phyloP scores from a whole-genome alignment of 2,113 vertebrate species.

The Sebastes schlegelii region DNA sequence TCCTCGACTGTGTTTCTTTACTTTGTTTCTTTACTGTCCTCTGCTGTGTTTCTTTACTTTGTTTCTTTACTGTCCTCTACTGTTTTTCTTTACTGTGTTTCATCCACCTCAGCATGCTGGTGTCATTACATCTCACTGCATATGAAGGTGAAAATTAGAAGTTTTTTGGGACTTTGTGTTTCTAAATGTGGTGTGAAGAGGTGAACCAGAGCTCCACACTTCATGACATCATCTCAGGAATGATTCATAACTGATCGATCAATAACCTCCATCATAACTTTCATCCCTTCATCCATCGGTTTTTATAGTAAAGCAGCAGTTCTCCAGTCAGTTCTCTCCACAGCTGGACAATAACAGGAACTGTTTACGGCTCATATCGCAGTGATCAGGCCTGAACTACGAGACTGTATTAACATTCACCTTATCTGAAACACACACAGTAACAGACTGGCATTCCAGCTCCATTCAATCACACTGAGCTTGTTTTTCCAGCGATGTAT shows the following conservation, averaged over 20 bases:
- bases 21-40: neutral
- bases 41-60: neutral
- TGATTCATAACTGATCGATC: neutral
- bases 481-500: constrained; percentile 27
- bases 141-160: neutral
- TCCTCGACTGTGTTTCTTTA: too few relatives aligned
- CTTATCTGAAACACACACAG: constrained; percentile 49
- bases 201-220: neutral
- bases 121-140: too few relatives aligned
- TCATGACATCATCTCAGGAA: neutral
- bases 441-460: constrained; percentile 31
- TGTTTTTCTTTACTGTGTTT: too few relatives aligned
- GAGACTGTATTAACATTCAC: constrained; percentile 5
- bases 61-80: too few relatives aligned
- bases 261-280: neutral
- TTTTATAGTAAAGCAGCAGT: neutral
- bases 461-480: constrained; percentile 30
- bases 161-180: neutral
- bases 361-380: constrained; percentile 52
- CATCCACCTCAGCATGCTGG: too few relatives aligned
- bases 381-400: constrained; percentile 15
- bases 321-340: neutral
- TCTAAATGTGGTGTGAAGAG: neutral
- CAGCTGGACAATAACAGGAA: constrained; percentile 66
- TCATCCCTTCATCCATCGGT: neutral